Evolutionary conservation across 2,113 vertebrate species (phyloP).

Genomic region (Isichthys henryi): DNA sequence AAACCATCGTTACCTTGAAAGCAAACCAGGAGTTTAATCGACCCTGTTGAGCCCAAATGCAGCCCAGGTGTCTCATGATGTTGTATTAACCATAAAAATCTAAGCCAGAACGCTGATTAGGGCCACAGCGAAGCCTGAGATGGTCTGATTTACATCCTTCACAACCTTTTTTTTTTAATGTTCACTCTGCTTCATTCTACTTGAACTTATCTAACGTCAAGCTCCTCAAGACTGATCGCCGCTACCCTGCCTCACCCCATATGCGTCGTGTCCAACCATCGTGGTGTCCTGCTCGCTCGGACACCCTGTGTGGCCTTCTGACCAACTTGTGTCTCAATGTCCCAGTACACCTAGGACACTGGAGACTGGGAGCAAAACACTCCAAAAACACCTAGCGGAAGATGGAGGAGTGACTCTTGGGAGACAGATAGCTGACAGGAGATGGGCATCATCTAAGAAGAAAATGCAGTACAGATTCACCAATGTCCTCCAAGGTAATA

Average conservation of each 20-base stretch:
- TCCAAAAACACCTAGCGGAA: constrained; percentile 3
- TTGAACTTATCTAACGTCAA: background rate
- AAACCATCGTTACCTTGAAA: background rate
- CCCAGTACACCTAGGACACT: background rate
- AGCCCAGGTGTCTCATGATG: background rate
- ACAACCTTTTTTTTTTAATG: background rate
- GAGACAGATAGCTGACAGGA: background rate
- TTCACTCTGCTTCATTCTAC: background rate
- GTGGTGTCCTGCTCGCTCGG: background rate
- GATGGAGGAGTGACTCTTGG: background rate
- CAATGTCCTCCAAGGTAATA: background rate
- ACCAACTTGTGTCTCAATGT: background rate
- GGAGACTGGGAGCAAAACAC: background rate
- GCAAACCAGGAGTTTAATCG: background rate
- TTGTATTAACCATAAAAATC: background rate
- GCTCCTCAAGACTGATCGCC: background rate
- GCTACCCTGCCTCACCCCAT: background rate
- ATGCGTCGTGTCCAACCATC: background rate
- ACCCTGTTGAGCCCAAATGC: background rate
- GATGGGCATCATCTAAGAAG: background rate
- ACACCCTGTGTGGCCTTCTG: too few relatives aligned
- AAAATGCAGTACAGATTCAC: background rate
- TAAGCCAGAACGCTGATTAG: background rate
- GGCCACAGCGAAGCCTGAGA: background rate
- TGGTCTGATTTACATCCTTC: background rate